Base-by-base conservation (phyloP, 2,888 invertebrate species). In the Platynereis dumerilii region DNA sequence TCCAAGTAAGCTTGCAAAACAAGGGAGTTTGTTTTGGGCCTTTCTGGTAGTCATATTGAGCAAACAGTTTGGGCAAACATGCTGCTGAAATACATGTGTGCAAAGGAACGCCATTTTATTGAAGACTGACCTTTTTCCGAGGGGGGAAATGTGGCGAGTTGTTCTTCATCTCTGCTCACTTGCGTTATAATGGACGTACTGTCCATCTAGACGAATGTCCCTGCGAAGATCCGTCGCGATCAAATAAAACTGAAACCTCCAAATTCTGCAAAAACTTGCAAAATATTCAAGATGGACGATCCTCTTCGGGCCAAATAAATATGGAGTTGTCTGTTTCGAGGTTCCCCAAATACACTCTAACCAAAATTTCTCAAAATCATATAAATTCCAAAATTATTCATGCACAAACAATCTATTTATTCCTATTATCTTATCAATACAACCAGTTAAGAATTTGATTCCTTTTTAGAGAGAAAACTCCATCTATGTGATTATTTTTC, bases 181-280 rank as follows among this genome's bases (percentile, higher is more conserved):
- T 94, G 94, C 88, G 94, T 94, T 88, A 95, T 95, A 89, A 95
- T 94, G 92, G 94, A 95, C 92, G 94, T 92, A 91, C 93, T 93
- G 93, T 95, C 95, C 95, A 80, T 80, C 71, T 78, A 80, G 74
- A 73, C 69, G 63, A 60, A 69, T 69, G 66, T 64, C 60, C 64
- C 55, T 70, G 55, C 48, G 68, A 68, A 67, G 70, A 67, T 68
- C 70, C 73, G 75, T 69, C 70, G 74, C 73, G 74, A 74, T 75
- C 69, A 68, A 70, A 69, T 69, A 61, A 69, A 66, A 71, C 69
- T 72, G 58, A 60, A 60, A 53, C 64, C 68, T 60, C 68, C 68
- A 66, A 60, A 55, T 66, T 61, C 60, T 53, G 70, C 65, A 64
- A 60, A 70, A 69, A 70, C 66, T 70, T 66, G 66, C 58, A 68